phyloP scores from a whole-genome alignment of 2,888 invertebrate species.

The Leptarthrus brevirostris region DNA sequence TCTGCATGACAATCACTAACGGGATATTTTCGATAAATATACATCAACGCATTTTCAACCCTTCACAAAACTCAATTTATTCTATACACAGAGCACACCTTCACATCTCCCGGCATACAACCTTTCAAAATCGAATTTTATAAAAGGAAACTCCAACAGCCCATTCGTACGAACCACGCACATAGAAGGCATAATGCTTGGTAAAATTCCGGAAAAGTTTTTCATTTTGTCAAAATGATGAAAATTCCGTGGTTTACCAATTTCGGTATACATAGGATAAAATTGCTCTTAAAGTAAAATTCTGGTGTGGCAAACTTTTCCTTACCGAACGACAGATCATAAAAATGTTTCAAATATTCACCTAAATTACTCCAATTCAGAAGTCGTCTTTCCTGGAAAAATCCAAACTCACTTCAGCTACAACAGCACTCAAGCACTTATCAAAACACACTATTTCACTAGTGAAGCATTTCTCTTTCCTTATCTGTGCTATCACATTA shows the following conservation, averaged over 20 bases:
- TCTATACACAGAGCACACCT: neutral
- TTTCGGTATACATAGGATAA: neutral
- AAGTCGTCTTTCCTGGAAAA: slow-evolving; percentile 12
- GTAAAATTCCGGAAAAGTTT: slow-evolving; percentile 31
- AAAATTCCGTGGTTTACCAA: slow-evolving; percentile 28
- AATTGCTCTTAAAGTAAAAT: neutral
- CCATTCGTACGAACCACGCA: neutral
- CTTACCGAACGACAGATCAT: neutral
- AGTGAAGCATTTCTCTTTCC: neutral
- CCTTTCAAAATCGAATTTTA: neutral
- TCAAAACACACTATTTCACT: slow-evolving; percentile 1
- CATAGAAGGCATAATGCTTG: neutral
- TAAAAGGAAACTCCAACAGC: neutral
- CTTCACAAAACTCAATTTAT: neutral
- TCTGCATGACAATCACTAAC: no score
- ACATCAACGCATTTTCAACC: neutral
- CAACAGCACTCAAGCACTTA: neutral
- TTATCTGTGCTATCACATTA: slow-evolving; percentile 5
- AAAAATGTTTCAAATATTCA: slow-evolving; percentile 27
- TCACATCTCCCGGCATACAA: neutral
- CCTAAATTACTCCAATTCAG: slow-evolving; percentile 35
- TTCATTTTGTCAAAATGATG: slow-evolving; percentile 40
- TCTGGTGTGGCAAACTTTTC: neutral
- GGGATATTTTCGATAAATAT: neutral
- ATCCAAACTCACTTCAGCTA: neutral